Evolutionary conservation across 2,888 invertebrate species (phyloP), one percentile per base, ranked within the genome.

Genomic region (Achlya flavicornis): DNA sequence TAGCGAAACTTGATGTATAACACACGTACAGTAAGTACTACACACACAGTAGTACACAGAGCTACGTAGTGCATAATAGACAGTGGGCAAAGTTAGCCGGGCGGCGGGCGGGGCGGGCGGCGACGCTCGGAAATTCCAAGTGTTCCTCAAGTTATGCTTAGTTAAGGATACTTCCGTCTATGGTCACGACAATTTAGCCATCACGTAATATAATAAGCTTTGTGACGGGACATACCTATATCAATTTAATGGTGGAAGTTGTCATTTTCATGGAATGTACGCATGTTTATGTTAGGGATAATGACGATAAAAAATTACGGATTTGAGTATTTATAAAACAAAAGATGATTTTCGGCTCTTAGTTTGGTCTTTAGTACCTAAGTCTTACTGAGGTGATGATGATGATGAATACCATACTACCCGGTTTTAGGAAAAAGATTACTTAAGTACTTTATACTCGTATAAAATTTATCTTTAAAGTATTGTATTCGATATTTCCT

Each of bases 141-240:
- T 53, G 19, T 53, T 53, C 46, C 46, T 46, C 19, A 53, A 53
- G 53, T 53, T 53, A 53, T 53, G 53, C 53, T 53, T 53, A 53
- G 53, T 53, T 53, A 53, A 53, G 53, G 53, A 53, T 19, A 53
- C 53, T 53, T 53, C 53, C 53, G 53, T 3, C 53, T 53, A 19
- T 19, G 53, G 53, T 6, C 53, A 53, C 53, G 19, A 53, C 53
- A 53, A 53, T 53, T 53, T 7, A 19, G 53, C 4, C 19, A 19
- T 53, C 53, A 53, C 53, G 19, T 53, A 19, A 53, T 53, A 53
- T 19, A 53, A 53, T 53, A 16, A 48, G 53, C 53, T 16, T 16
- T 48, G 16, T 48, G 48, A 48, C 14, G 16, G 5, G 16, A 48
- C 16, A 7, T 16, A 16, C 48, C 43, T 43, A 43, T 14, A 43